phyloP scores from a whole-genome alignment of 53 echinoderm and acorn worm genomes.

The Stichopus horrens region DNA sequence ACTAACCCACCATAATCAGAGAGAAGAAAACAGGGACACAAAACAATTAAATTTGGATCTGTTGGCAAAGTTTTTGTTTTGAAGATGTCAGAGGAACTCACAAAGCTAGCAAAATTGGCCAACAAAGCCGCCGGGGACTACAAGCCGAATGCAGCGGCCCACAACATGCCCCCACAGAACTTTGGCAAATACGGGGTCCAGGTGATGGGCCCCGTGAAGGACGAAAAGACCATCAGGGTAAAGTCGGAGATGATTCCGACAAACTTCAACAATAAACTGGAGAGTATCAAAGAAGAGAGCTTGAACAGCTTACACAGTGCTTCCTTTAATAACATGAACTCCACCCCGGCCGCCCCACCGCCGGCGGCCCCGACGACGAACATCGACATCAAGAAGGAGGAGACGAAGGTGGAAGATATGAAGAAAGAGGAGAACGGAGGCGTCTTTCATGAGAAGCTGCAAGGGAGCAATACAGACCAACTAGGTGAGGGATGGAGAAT shows the following conservation, averaged over 20 bases:
- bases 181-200: conserved; percentile 40
- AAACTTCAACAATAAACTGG: conserved; percentile 49
- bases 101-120: conserved; percentile 89
- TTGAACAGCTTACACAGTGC: conserved; percentile 8
- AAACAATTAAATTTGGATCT: too few relatives aligned
- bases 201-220: conserved; percentile 37
- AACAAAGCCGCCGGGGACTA: conserved; percentile 84
- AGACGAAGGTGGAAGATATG: conserved; percentile 40
- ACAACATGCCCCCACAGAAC: conserved; percentile 39
- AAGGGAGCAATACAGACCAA: conserved; percentile 47
- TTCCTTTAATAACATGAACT: conserved; percentile 41
- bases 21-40: too few relatives aligned
- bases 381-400: conserved; percentile 58
- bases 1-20: too few relatives aligned
- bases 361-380: background rate
- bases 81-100: conserved; percentile 87
- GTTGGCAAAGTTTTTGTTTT: too few relatives aligned
- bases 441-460: conserved; percentile 43
- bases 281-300: conserved; percentile 41
- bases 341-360: background rate
- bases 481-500: conserved; percentile 12
- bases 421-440: conserved; percentile 50
- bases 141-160: conserved; percentile 50
- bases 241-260: conserved; percentile 42
- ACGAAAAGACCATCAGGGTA: conserved; percentile 27